phyloP scores from a whole-genome alignment of 2,888 invertebrate genomes.

The Elmis aenea region DNA sequence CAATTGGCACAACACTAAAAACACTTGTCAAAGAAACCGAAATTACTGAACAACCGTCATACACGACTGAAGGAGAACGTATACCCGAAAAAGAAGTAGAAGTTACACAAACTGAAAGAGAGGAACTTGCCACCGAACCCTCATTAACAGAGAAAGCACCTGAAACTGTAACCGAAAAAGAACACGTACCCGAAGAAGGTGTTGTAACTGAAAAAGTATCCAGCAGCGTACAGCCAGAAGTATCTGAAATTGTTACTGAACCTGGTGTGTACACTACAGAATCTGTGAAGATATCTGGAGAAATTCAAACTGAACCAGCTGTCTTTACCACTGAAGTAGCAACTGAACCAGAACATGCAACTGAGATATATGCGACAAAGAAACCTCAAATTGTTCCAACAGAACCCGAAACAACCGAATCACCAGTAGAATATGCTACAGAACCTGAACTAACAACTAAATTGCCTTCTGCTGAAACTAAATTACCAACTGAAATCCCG shows the following conservation, averaged over 20 bases:
- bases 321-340: not conserved
- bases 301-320: slow-evolving; percentile 2
- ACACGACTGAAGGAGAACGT: slow-evolving; percentile 5
- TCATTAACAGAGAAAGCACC: slow-evolving; percentile 12
- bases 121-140: slow-evolving; percentile 17
- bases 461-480: too few species aligned
- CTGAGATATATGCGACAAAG: not conserved
- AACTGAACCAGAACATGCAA: slow-evolving; percentile 1
- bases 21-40: not conserved
- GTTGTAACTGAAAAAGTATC: slow-evolving; percentile 1
- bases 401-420: not conserved
- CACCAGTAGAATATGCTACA: too few species aligned
- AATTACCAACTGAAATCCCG: not conserved
- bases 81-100: not conserved
- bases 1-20: not conserved
- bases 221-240: too few species aligned
- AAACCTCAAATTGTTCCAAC: not conserved
- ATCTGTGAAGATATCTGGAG: not conserved
- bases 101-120: slow-evolving; percentile 5
- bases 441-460: too few species aligned
- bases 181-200: slow-evolving; percentile 2
- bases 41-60: not conserved
- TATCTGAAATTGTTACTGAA: slow-evolving; percentile 6
- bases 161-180: slow-evolving; percentile 6
- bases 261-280: slow-evolving; percentile 1